Conservation (phyloP, 2,797 vertebrate genomes). For the Schizothorax lantsangensis region DNA sequence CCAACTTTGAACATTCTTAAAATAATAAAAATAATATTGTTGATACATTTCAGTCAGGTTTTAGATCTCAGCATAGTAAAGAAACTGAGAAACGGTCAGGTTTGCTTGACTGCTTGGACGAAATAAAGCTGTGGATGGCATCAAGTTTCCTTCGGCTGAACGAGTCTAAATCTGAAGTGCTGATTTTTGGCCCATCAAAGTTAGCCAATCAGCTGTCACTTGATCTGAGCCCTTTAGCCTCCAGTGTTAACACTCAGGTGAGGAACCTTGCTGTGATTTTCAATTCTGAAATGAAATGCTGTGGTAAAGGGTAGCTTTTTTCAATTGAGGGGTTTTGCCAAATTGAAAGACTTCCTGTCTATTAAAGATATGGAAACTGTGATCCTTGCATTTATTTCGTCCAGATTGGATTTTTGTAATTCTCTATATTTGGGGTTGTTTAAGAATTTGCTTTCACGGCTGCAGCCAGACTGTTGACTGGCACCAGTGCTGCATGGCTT, state of each 20-base stretch:
- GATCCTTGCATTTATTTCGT: no score
- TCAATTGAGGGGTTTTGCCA: not conserved
- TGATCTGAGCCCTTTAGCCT: not conserved
- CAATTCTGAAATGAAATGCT: not conserved
- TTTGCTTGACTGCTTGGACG: not conserved
- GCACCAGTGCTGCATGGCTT: no score
- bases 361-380: no score
- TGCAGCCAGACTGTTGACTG: no score
- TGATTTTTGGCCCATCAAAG: not conserved
- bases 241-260: not conserved
- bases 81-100: not conserved
- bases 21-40: no score
- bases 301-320: not conserved
- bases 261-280: not conserved
- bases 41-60: no score
- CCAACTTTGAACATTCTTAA: no score
- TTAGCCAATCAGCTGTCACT: not conserved
- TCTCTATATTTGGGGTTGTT: not conserved
- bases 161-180: not conserved
- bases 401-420: no score
- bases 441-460: not conserved
- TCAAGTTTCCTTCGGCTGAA: not conserved
- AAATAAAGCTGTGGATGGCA: not conserved
- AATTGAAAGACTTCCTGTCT: no score
- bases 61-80: no score